phyloP scores from a whole-genome alignment of 2,113 vertebrate species.

The Myiopsitta monachus region DNA sequence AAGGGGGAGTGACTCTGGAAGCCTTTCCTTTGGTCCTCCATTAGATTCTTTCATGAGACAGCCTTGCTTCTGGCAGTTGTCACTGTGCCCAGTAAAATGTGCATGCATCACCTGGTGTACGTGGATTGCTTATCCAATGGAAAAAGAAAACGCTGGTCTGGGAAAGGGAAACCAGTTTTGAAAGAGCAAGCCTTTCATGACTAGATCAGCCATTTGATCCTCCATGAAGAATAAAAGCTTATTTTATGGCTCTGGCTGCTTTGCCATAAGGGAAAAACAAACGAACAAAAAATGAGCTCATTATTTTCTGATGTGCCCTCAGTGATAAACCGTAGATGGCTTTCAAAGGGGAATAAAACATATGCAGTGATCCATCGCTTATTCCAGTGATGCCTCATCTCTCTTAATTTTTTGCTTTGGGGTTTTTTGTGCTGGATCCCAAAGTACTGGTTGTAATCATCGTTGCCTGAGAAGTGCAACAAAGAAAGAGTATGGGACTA shows the following conservation, averaged over 20 bases:
- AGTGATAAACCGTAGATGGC: background rate
- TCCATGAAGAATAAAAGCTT: background rate
- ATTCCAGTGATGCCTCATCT: background rate
- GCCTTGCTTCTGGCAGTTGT: background rate
- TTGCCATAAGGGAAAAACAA: constrained; percentile 12
- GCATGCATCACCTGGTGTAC: rapidly evolving
- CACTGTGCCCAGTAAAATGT: rapidly evolving
- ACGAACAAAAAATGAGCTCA: background rate
- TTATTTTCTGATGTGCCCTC: constrained; percentile 6
- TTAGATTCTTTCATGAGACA: rapidly evolving
- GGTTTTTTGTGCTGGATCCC: background rate
- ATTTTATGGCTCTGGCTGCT: constrained; percentile 21
- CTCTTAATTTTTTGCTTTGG: background rate
- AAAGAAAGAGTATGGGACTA: background rate
- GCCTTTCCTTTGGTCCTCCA: background rate
- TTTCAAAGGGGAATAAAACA: background rate
- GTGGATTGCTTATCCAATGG: rapidly evolving
- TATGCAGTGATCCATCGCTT: background rate
- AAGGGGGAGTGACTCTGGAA: rapidly evolving
- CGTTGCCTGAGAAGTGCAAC: background rate
- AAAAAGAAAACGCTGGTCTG: rapidly evolving
- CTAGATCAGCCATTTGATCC: background rate
- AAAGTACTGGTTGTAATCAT: background rate
- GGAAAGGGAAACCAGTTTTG: rapidly evolving
- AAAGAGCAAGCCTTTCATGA: background rate